These are phyloP conservation scores for Gavialis gangeticus DNA, from an alignment of 2,113 vertebrate species.

Conservation along the genomic window DNA sequence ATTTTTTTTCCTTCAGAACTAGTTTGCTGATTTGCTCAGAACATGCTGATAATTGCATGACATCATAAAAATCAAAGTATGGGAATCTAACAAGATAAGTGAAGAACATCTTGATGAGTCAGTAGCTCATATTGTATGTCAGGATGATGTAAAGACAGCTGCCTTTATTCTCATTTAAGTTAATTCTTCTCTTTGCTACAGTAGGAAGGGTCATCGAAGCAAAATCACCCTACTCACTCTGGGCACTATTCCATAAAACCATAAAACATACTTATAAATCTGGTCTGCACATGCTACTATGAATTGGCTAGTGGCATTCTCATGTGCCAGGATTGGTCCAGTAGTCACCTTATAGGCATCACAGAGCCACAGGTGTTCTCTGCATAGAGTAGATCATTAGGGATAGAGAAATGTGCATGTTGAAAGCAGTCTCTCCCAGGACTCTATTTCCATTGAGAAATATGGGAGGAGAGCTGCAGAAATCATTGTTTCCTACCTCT, in stretches of 20 bases:
- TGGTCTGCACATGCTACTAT: no score
- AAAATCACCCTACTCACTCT: background rate
- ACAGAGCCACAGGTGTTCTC: no score
- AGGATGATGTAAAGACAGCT: background rate
- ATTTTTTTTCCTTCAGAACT: background rate
- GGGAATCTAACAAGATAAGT: background rate
- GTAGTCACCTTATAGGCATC: no score
- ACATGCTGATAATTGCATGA: background rate
- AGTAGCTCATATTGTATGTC: background rate
- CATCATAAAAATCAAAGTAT: background rate
- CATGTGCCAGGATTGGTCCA: no score
- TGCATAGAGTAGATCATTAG: background rate
- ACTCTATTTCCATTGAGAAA: background rate
- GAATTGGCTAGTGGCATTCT: no score
- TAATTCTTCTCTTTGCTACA: background rate
- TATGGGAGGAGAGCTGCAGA: background rate
- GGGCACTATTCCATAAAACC: background rate
- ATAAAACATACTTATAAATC: background rate
- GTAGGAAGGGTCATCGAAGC: no score
- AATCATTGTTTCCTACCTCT: background rate
- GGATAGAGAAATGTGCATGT: background rate
- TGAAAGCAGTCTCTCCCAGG: background rate
- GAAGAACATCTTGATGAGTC: slow-evolving; percentile 12
- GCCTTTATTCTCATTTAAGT: background rate
- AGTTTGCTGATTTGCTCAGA: background rate